A percentile compares a stretch with the other conserved stretches of the same genome.
Conservation (phyloP, 2,888 invertebrate genomes). For the Deilephila porcellus region DNA sequence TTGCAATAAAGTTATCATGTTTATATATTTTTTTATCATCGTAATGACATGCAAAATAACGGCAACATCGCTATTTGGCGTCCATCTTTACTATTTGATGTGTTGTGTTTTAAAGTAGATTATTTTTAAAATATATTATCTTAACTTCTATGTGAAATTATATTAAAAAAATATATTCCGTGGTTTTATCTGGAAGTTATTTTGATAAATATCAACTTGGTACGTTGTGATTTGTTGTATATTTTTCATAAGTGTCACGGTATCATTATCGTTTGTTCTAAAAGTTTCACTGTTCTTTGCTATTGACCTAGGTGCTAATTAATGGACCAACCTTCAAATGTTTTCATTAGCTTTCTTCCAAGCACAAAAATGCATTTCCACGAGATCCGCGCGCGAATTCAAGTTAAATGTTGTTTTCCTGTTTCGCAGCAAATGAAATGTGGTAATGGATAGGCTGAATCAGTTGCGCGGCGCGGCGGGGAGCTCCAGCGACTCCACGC, state of each 20-base stretch:
- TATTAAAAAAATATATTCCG: constrained; percentile 38
- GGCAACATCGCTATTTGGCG: constrained; percentile 80
- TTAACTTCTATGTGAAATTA: constrained; percentile 42
- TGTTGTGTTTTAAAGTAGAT: constrained; percentile 79
- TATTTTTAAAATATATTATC: constrained; percentile 56
- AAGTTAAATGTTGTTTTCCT: constrained; percentile 49
- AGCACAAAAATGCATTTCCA: constrained; percentile 45
- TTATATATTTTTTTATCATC: constrained; percentile 21
- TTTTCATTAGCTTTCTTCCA: constrained; percentile 65
- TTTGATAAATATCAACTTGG: constrained; percentile 51
- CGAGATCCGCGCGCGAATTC: constrained; percentile 37
- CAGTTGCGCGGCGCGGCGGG: constrained; percentile 74
- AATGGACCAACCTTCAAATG: constrained; percentile 71
- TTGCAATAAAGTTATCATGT: neutral
- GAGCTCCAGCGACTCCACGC: constrained; percentile 69
- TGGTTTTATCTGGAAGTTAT: constrained; percentile 44
- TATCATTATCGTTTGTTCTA: constrained; percentile 77
- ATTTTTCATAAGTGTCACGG: constrained; percentile 76
- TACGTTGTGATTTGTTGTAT: constrained; percentile 50
- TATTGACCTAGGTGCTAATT: constrained; percentile 81
- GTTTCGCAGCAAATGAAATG: constrained; percentile 77
- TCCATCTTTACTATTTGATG: constrained; percentile 83
- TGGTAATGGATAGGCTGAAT: constrained; percentile 80
- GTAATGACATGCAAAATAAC: constrained; percentile 57
- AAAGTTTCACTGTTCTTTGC: constrained; percentile 79